phyloP scores from a whole-genome alignment of 2,113 vertebrate species.

The Aix galericulata region DNA sequence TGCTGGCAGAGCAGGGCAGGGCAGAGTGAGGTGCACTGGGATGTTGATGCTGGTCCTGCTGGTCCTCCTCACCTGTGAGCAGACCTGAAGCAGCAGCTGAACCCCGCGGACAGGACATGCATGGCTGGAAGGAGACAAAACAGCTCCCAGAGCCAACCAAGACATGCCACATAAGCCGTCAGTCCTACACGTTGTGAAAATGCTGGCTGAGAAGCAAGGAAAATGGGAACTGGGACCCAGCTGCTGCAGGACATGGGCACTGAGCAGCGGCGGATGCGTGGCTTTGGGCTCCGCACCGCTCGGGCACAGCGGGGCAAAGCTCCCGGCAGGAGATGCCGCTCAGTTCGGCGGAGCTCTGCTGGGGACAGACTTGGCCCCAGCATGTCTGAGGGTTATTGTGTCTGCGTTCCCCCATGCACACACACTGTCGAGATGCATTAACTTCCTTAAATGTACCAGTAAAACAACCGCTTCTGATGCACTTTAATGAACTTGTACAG shows the following conservation, averaged over 20 bases:
- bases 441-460: constrained; percentile 72
- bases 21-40: not conserved
- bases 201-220: not conserved
- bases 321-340: not conserved
- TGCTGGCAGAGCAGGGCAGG: fast-evolving
- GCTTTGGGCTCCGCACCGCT: not conserved
- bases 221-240: fast-evolving
- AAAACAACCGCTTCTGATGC: constrained; percentile 72
- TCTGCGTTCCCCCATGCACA: constrained; percentile 66
- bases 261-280: not conserved
- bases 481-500: constrained; percentile 72
- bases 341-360: not conserved
- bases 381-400: constrained; percentile 71
- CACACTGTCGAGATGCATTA: constrained; percentile 70
- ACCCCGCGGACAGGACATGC: not conserved
- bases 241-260: fast-evolving
- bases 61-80: not conserved
- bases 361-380: constrained; percentile 62
- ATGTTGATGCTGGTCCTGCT: not conserved
- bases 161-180: fast-evolving
- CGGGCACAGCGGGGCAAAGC: not conserved
- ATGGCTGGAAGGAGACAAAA: not conserved
- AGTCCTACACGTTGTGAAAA: not conserved
- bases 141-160: not conserved
- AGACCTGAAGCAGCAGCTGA: fast-evolving